Conservation (phyloP, 1,140 invertebrate genomes). For the Macrobrachium nipponense region DNA sequence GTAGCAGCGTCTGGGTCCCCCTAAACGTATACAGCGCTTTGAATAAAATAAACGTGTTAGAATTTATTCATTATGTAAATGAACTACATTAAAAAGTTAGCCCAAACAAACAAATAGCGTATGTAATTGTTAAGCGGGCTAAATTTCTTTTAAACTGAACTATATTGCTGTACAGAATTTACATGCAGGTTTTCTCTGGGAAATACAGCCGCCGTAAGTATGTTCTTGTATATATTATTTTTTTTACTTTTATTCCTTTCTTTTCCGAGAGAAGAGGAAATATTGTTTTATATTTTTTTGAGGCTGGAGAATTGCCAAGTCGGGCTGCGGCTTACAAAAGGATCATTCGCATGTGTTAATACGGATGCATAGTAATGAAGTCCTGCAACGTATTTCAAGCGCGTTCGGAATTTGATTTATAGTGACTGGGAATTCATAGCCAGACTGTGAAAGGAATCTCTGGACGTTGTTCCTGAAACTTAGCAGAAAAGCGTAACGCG, state of each 20-base stretch:
- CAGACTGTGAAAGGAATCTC: too few relatives aligned
- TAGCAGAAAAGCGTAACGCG: too few relatives aligned
- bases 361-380: constrained; percentile 17
- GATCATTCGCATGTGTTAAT: constrained; percentile 25
- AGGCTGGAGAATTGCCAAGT: constrained; percentile 47
- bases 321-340: constrained; percentile 13
- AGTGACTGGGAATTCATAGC: too few relatives aligned
- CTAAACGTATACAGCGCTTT: neutral
- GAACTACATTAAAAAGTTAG: neutral
- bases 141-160: constrained; percentile 57
- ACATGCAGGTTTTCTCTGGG: constrained; percentile 43
- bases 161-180: constrained; percentile 48
- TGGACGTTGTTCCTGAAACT: too few relatives aligned
- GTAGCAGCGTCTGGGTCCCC: neutral
- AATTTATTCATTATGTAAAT: constrained; percentile 1
- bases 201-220: constrained; percentile 26
- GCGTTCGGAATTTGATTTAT: too few relatives aligned
- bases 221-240: constrained; percentile 5
- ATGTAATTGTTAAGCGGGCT: neutral
- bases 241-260: neutral
- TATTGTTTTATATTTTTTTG: constrained; percentile 41
- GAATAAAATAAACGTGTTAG: too few relatives aligned
- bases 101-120: constrained; percentile 7
- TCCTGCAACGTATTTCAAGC: neutral
- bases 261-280: constrained; percentile 31